Percentiles rank a stretch among this genome's conserved stretches.
Conservation (phyloP, 1,140 invertebrate genomes). For the Hestina assimilis region DNA sequence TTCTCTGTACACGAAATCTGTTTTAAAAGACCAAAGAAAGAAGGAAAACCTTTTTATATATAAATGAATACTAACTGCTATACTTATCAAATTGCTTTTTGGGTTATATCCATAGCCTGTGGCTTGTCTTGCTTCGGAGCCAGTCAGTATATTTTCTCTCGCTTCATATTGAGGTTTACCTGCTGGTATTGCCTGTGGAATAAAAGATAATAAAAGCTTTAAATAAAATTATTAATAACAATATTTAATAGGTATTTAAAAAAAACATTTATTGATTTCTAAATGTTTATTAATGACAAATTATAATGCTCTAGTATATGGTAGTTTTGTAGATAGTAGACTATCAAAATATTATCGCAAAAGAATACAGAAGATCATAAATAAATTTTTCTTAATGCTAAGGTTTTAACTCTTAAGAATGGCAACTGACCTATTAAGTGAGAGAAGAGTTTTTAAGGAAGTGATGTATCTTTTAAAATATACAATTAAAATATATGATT, state of each 20-base stretch:
- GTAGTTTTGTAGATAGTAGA: too few species aligned
- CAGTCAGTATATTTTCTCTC: not conserved
- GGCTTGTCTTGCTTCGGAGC: not conserved
- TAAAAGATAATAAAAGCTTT: not conserved
- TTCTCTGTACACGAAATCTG: not conserved
- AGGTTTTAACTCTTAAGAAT: too few species aligned
- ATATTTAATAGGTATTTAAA: not conserved
- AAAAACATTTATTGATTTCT: slow-evolving; percentile 7
- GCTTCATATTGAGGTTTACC: slow-evolving; percentile 10
- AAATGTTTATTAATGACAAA: too few species aligned
- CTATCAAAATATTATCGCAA: too few species aligned
- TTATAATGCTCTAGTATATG: too few species aligned
- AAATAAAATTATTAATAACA: not conserved
- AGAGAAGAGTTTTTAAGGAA: too few species aligned
- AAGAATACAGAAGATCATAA: too few species aligned
- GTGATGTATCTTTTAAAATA: too few species aligned
- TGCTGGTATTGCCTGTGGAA: not conserved
- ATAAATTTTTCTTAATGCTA: too few species aligned
- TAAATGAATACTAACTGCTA: slow-evolving; percentile 22
- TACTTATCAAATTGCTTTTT: slow-evolving; percentile 18
- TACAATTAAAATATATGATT: too few species aligned
- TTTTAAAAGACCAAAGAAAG: not conserved
- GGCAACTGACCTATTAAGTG: too few species aligned
- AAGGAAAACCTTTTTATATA: not conserved
- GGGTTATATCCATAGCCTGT: not conserved